Percentiles rank a stretch among this genome's conserved stretches.
Evolutionary conservation across 2,797 vertebrate genomes (phyloP).

Genomic region (Coilia nasus): DNA sequence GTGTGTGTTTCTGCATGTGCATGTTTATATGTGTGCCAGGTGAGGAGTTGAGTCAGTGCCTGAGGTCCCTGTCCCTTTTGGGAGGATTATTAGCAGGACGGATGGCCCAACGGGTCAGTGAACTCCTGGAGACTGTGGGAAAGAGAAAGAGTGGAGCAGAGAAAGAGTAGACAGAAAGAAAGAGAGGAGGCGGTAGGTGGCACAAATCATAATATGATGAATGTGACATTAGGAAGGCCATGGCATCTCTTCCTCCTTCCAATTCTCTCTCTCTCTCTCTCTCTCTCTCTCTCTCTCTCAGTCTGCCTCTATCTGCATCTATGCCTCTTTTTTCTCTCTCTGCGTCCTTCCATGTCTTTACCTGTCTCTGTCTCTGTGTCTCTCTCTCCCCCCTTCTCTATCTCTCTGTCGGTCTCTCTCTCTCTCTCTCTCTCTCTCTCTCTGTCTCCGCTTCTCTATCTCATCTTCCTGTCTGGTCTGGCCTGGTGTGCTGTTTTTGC

Average conservation of each 20-base stretch:
- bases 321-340: too few species aligned
- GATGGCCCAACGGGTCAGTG: not conserved
- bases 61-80: not conserved
- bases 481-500: not conserved
- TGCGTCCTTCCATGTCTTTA: not conserved
- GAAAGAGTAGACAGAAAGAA: slow-evolving; percentile 26
- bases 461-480: not conserved
- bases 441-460: too few species aligned
- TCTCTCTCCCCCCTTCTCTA: not conserved
- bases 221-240: not conserved
- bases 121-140: slow-evolving; percentile 45
- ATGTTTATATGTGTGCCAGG: not conserved
- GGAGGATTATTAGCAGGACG: not conserved
- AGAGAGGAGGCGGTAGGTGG: slow-evolving; percentile 8
- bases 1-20: not conserved
- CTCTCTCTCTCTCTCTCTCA: not conserved
- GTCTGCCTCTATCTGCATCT: too few species aligned
- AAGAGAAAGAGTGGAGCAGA: slow-evolving; percentile 42
- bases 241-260: not conserved
- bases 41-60: not conserved
- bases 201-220: not conserved
- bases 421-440: too few species aligned
- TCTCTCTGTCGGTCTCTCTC: not conserved
- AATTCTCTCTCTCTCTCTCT: not conserved
- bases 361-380: not conserved